These are phyloP conservation scores for Pterocles orientalis DNA, from an alignment of 2,113 vertebrate species.

Conservation along the genomic window DNA sequence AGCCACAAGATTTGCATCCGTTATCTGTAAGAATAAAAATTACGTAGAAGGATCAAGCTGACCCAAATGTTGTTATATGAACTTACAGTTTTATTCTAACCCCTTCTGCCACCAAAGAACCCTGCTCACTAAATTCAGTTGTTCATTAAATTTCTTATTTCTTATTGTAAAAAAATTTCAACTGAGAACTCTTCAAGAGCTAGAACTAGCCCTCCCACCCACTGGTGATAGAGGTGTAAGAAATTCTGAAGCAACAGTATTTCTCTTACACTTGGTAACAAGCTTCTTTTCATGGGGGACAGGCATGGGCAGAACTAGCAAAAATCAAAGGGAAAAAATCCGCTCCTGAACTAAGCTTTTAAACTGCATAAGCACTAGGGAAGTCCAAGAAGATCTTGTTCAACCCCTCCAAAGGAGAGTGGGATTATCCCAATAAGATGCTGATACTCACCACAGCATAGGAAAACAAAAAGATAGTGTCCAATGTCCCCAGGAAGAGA, in stretches of 20 bases:
- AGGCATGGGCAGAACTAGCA: not conserved
- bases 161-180: not conserved
- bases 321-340: not conserved
- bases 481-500: conserved; percentile 89
- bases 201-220: not conserved
- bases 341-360: not conserved
- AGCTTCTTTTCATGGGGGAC: not conserved
- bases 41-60: not conserved
- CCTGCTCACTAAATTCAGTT: not conserved
- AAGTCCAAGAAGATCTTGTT: not conserved
- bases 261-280: not conserved
- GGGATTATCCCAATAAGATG: not conserved
- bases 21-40: not conserved
- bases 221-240: not conserved
- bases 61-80: not conserved
- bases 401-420: not conserved
- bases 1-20: not conserved
- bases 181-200: not conserved
- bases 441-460: conserved; percentile 90
- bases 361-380: not conserved
- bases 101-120: not conserved
- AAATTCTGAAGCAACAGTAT: not conserved
- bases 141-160: not conserved
- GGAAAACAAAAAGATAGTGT: conserved; percentile 95
- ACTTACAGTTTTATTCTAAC: not conserved